Base-by-base conservation (phyloP, 2,797 vertebrate genomes). In the Halcyon chelicuti region DNA sequence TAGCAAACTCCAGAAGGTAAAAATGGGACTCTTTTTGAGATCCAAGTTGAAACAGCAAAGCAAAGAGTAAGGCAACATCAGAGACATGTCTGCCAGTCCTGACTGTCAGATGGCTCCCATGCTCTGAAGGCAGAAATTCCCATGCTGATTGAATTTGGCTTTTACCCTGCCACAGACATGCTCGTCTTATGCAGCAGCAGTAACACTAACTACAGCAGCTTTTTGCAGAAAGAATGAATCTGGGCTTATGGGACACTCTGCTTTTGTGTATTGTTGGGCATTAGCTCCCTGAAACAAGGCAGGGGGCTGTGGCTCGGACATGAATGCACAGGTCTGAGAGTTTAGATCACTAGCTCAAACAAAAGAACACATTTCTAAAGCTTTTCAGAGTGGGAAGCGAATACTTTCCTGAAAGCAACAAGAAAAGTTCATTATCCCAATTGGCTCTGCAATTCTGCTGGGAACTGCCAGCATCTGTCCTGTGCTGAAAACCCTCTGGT, bases 361-460 rank as follows among this genome's bases (percentile, higher is more conserved):
- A 96, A 94, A 92, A 35, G 21, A 88, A 82, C n/a, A 62, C 61
- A 76, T 87, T 95, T 79, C 40, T 79, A 88, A 87, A 87, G 81
- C 81, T 91, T 87, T 91, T 82, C 72, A 72, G 79, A 85, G 52
- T 23, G 49, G 54, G 46, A 85, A 96, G 86, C 65, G 55, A 95
- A 87, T 77, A 96, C 62, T 79, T 94, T 33, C 74, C 91, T 80
- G 77, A 96, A 94, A 95, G 66, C 47, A 91, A 79, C 23, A 52
- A 71, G 40, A 33, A 94, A 94, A 93, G 67, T 93, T 94, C 84
- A 91, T 91, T 85, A 92, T 94, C 80, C 91, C 80, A 79, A 49
- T 11, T 86, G 79, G 67, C 44, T 79, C 17, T 90, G 52, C 81
- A 89, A 16, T 72, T 89, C 77, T 93, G n/a, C 71, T 18, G 74